Base-by-base conservation (phyloP, 2,888 invertebrate species). In the Stratiomys singularior region DNA sequence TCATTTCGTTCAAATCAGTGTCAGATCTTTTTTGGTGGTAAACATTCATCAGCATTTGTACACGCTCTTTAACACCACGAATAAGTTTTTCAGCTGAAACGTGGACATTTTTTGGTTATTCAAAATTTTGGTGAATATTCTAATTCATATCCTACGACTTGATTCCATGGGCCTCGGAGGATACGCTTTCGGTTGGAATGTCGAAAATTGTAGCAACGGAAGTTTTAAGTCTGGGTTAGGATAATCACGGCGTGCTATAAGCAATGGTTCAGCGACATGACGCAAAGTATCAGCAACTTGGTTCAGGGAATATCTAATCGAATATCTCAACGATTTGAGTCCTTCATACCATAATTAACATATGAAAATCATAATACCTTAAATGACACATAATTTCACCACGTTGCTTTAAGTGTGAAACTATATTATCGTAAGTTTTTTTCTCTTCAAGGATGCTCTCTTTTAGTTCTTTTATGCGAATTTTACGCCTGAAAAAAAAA, bases 131-230 rank as follows among this genome's bases (percentile, higher is more conserved):
- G 15, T 44, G 69, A 46, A 37, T 72, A 58, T 56, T 4, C 3
- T 5, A 37, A 37, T 5, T 23, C 44, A 64, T 2, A 37, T 47
- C 21, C 79, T 82, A 86, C 86, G 81, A 77, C 85, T 84, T 67
- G 84, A 84, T 78, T 86, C 86, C 76, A 82, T 84, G 1, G 82
- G 79, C 74, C 83, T 82, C 7, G 87, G 87, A 0, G 87, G 83
- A 58, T 81, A 82, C n/a, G 84, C 83, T 18, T 82, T 82, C 82
- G 84, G 83, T 21, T 82, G 82, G 0, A 84, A 81, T 82, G 84
- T 83, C 76, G 85, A 84, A 52, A 86, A 87, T 67, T 84, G 86
- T 0, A 87, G 79, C 4, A 87, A 79, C 1, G 87, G 87, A 46
- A 87, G 78, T 76, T 84, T 84, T 15, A 87, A 80, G 77, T 86